Conservation (phyloP, 1,140 invertebrate species). For the Ostrea edulis region DNA sequence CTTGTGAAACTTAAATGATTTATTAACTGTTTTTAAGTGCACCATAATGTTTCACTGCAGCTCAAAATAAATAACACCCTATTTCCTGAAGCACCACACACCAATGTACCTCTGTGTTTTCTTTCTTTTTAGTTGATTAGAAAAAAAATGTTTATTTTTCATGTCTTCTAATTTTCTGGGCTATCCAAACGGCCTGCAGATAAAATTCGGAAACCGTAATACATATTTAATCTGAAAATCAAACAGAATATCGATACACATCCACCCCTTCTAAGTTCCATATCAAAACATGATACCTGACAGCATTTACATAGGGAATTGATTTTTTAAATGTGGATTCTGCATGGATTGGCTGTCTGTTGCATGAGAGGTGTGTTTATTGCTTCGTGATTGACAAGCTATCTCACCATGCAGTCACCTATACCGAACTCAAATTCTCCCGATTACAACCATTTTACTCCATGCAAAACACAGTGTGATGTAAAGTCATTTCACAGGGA, state of each 20-base stretch:
- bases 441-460: not conserved
- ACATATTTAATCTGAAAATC: conserved; percentile 34
- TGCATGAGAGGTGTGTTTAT: not conserved
- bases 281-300: not conserved
- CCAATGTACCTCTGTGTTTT: not conserved
- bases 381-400: not conserved
- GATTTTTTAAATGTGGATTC: not conserved
- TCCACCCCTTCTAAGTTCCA: conserved; percentile 23
- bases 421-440: not conserved
- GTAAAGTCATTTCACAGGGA: not conserved
- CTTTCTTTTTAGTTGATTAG: conserved; percentile 10
- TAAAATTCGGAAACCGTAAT: not conserved
- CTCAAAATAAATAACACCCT: conserved; percentile 1
- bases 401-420: not conserved
- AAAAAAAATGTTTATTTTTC: conserved; percentile 20
- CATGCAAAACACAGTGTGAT: conserved; percentile 32
- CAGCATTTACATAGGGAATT: conserved; percentile 19
- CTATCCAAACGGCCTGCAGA: conserved; percentile 15
- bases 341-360: not conserved
- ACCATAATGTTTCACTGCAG: not conserved
- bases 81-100: not conserved
- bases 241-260: conserved; percentile 3
- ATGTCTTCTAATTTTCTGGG: conserved; percentile 26
- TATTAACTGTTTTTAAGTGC: conserved; percentile 7
- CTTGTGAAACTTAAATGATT: not conserved